Conservation (phyloP, 2,113 vertebrate species). For the Nematolebias whitei region DNA sequence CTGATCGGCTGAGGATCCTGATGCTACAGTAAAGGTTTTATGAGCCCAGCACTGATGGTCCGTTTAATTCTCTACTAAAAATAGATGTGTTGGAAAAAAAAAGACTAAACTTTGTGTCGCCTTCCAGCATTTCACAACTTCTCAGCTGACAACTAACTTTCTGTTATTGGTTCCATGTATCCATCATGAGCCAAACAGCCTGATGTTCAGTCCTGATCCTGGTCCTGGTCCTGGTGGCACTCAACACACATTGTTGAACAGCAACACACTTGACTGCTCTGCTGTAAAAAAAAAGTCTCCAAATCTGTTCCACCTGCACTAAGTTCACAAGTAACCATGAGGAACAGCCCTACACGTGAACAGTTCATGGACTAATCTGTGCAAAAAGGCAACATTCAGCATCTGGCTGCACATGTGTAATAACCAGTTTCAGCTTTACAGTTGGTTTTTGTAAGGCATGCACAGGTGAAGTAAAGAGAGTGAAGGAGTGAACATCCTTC, state of each 20-base stretch:
- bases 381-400: too few relatives aligned
- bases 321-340: not conserved
- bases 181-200: too few relatives aligned
- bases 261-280: not conserved
- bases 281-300: not conserved
- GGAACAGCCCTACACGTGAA: not conserved
- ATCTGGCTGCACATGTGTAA: too few relatives aligned
- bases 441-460: not conserved
- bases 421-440: too few relatives aligned
- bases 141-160: not conserved
- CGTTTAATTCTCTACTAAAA: not conserved
- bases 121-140: not conserved
- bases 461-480: not conserved
- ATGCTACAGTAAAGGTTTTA: not conserved
- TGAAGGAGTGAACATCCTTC: not conserved
- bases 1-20: conserved; percentile 16
- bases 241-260: too few relatives aligned
- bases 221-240: too few relatives aligned
- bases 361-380: conserved; percentile 11
- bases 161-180: not conserved
- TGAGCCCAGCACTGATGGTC: too few relatives aligned
- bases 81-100: not conserved
- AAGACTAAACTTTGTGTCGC: not conserved
- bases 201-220: too few relatives aligned
- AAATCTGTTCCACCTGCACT: not conserved